Evolutionary conservation across 2,797 vertebrate genomes (phyloP).

Genomic region (Dryobates pubescens): DNA sequence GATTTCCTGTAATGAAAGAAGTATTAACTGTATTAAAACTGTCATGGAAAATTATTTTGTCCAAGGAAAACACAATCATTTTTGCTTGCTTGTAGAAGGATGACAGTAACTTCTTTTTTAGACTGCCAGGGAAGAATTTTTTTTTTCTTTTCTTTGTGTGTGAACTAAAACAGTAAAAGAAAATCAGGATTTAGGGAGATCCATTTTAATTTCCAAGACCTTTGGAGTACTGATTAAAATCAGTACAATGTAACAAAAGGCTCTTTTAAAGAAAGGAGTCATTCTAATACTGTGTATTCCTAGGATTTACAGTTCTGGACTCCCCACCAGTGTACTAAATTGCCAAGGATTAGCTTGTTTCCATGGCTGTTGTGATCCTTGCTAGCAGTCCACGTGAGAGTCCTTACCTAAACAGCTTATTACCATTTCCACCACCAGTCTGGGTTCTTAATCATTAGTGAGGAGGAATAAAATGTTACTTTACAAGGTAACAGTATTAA

Average conservation of each 20-base stretch:
- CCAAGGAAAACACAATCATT: background rate
- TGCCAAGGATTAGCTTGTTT: background rate
- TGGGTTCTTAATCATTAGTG: background rate
- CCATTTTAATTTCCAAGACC: background rate
- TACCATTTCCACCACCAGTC: background rate
- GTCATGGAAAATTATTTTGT: background rate
- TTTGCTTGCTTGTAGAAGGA: background rate
- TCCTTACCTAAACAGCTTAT: background rate
- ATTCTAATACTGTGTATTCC: background rate
- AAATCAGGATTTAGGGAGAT: background rate
- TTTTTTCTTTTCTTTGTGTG: background rate
- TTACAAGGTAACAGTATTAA: background rate
- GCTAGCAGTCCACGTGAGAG: background rate
- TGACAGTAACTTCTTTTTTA: background rate
- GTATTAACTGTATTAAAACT: constrained; percentile 37
- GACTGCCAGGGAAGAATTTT: too few species aligned
- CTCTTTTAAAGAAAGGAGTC: background rate
- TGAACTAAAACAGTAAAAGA: background rate
- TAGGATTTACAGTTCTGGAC: background rate
- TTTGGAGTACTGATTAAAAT: constrained; percentile 22
- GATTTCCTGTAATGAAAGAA: constrained; percentile 66
- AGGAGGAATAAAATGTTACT: background rate
- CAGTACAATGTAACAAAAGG: background rate
- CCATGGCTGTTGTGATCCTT: background rate
- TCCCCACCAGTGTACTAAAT: background rate